Conservation (phyloP, 2,113 vertebrate genomes). For the Microcebus griseorufus region DNA sequence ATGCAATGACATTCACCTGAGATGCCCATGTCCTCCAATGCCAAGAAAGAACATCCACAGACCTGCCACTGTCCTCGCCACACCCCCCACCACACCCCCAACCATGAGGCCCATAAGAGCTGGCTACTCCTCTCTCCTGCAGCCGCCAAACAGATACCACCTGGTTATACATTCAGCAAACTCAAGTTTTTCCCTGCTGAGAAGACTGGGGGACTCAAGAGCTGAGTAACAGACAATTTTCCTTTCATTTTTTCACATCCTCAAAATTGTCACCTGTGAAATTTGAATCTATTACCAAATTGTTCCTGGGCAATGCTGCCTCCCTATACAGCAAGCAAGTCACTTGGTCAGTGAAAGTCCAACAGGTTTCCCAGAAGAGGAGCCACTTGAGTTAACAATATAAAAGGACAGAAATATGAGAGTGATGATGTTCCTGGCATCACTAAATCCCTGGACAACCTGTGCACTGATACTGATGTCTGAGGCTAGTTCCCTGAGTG, state of each 20-base stretch:
- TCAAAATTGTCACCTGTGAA: neutral
- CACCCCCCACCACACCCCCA: neutral
- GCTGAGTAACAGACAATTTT: neutral
- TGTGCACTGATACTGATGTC: neutral
- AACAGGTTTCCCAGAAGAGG: neutral
- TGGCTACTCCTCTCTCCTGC: no score
- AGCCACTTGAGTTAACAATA: neutral
- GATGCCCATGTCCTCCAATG: neutral
- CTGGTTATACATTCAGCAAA: neutral
- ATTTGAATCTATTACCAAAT: neutral
- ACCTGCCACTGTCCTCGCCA: neutral
- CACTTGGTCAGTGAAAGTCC: neutral
- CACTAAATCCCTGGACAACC: neutral
- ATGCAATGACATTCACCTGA: rapidly evolving
- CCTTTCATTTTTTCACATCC: neutral
- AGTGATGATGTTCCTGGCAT: neutral
- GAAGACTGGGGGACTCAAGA: neutral
- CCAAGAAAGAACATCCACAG: neutral
- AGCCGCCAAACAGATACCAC: neutral
- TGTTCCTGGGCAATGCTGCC: neutral
- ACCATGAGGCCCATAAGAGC: neutral
- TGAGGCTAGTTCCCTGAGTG: neutral
- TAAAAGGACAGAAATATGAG: neutral
- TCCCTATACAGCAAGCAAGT: neutral
- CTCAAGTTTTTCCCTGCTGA: neutral